Evolutionary conservation across 2,113 vertebrate species (phyloP), one percentile per base, ranked within the genome.

Genomic region (Condylura cristata): DNA sequence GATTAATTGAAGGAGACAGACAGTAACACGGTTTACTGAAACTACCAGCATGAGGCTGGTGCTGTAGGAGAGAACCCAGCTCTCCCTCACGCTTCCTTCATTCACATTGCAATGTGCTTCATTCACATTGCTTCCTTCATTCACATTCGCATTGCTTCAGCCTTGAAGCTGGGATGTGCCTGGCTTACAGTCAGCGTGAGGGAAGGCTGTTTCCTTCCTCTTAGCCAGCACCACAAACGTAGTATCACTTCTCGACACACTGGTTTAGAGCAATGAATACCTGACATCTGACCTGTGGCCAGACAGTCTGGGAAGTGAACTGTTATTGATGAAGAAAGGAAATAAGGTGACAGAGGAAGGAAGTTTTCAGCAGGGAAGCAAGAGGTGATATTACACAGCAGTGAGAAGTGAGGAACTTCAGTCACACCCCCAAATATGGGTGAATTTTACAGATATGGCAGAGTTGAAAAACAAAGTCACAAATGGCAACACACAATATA

Each of bases 1-100:
- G 68, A 68, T 68, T 61, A 66, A 89, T 18, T 89, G 89, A 75
- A 82, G 5, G 26, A 44, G 32, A 41, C 3, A 8, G 24, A 63
- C 41, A 71, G 48, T 53, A 26, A 48, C 26, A 20, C 10, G 56
- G 39, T 51, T 93, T 63, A 60, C 30, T 56, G 53, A 71, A 63
- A 51, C 34, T 34, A 32, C 53, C 53, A 63, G 71, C 12, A 61
- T 28, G 41, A n/a, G 3, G 9, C 17, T 18, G 16, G 14, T 30
- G 44, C 5, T 11, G 1, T 48, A 17, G 0, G 0, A 32, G 28
- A 46, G 41, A 48, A 48, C 11, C 22, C 48, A 8, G 11, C 32
- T 28, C 30, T 68, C 41, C 41, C 9, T 34, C 8, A 34, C 26
- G 30, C 10, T 41, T 48, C 41, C 17, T 41, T 51, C 41, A 11